Percentiles rank a stretch among this genome's conserved stretches.
These are phyloP conservation scores for Molossus molossus DNA, from an alignment of 2,797 vertebrate species.

Conservation along the genomic window DNA sequence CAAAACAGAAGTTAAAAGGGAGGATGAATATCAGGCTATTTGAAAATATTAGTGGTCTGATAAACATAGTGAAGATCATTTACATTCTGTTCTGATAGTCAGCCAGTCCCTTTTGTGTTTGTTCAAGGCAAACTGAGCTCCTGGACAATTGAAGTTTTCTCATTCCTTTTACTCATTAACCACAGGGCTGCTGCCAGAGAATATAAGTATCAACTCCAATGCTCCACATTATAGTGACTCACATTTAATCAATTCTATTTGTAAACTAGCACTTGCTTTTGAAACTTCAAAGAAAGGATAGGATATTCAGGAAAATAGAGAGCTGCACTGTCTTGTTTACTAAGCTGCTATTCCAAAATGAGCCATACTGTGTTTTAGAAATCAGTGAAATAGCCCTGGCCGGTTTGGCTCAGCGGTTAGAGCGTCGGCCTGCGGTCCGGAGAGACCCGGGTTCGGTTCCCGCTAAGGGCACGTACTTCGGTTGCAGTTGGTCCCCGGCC, in stretches of 20 bases:
- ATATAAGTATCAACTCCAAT: background rate
- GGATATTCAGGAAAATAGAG: background rate
- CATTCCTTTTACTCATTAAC: background rate
- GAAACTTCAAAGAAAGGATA: constrained; percentile 46
- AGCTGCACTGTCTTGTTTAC: background rate
- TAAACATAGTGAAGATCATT: background rate
- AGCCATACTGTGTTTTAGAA: background rate
- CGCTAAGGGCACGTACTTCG: too few relatives aligned
- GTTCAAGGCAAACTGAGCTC: constrained; percentile 19
- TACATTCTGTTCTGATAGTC: background rate
- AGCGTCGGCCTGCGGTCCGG: too few relatives aligned
- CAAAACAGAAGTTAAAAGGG: background rate
- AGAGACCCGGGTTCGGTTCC: too few relatives aligned
- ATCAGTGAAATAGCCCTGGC: background rate
- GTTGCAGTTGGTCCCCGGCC: too few relatives aligned
- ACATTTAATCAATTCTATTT: constrained; percentile 44
- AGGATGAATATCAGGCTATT: background rate
- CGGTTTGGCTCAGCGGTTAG: too few relatives aligned
- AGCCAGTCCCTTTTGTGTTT: background rate
- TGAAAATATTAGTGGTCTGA: background rate
- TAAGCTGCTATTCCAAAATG: background rate
- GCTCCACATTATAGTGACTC: background rate
- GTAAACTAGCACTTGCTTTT: constrained; percentile 31
- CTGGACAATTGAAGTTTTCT: background rate
- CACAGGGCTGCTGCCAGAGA: background rate